Evolutionary conservation across 2,797 vertebrate species (phyloP), one percentile per base, ranked within the genome.

Genomic region (Sebastes diaconus): DNA sequence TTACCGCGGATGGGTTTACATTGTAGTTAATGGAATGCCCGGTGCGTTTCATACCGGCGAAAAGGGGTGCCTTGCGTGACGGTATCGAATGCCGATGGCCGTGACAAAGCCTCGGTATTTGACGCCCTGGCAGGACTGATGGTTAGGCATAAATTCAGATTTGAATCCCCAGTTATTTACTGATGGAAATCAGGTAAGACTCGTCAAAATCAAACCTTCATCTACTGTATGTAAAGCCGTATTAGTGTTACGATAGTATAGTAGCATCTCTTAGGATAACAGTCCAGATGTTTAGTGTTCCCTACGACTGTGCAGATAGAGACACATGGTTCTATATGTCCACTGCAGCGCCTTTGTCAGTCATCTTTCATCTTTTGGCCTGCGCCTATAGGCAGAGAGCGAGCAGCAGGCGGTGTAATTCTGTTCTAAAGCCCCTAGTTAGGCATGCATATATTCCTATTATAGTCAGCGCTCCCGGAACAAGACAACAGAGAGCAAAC

Each of bases 361-460:
- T 77, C 90, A 88, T 89, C 87, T 92, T 91, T 93, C 88, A 91
- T 93, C 86, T 90, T 52, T 79, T 84, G 89, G 90, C 85, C 70
- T 64, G 75, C 27, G 90, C 88, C 89, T 89, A 92, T 90, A 91
- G 92, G 91, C 90, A 90, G 88, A 75, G 80, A 79, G 82, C 10
- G 80, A 91, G 87, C 92, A 92, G 92, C 89, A 90, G 90, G 92
- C 86, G 77, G 87, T 85, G 91, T 90, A 87, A 91, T 90, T 92
- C 87, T 80, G 67, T 83, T 92, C 91, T 94, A 90, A 93, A 93
- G 91, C 91, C 87, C 81, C 92, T 93, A 75, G 94, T 94, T 94
- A 93, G 85, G 73, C 91, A 94, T 95, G 93, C 92, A 94, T 92
- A 93, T 95, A 94, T 95, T 94, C 94, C 90, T 86, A 93, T 94